Evolutionary conservation across 2,888 invertebrate species (phyloP), one percentile per base, ranked within the genome.

Genomic region (Acanthopleura granulata): DNA sequence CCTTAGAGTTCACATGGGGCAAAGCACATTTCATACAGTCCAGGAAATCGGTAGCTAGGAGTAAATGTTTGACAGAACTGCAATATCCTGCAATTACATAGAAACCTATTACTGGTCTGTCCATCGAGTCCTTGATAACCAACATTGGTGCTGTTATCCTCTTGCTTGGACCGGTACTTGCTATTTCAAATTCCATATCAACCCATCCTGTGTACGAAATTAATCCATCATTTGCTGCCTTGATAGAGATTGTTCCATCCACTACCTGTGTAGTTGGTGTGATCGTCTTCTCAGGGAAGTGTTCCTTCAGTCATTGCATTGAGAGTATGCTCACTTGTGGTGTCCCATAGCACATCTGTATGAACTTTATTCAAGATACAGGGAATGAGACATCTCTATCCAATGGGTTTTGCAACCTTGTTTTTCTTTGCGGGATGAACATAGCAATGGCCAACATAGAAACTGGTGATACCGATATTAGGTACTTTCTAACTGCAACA

Each of bases 171-270:
- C 18, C 71, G 16, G 16, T 40, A 18, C n/a, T 11, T 16, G 6
- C 40, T 22, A 14, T 27, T 27, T 27, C 6, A 49, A 71, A 71
- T 16, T 71, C 71, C 14, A 71, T 49, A 3, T 71, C 71, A 16
- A 71, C 50, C 71, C 71, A 71, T 71, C 71, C 71, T 22, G 4
- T 18, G 40, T 71, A 71, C 27, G 71, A 40, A 71, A 71, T 71
- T 4, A 15, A 14, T 4, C 22, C 49, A n/a, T n/a, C 50, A 71
- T 71, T 71, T 14, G 50, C 71, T 22, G 49, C 71, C 29, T 27
- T 6, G 22, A 66, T 18, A 16, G 25, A 6, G 22, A 66, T 12
- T 16, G 18, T 27, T 27, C 66, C 66, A 22, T 66, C 29, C 16
- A 66, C 12, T 27, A 12, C 6, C 29, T 66, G 4, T 16, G 27